Conservation (phyloP, 92 coral and sea anemone genomes). For the Blastomussa wellsi region DNA sequence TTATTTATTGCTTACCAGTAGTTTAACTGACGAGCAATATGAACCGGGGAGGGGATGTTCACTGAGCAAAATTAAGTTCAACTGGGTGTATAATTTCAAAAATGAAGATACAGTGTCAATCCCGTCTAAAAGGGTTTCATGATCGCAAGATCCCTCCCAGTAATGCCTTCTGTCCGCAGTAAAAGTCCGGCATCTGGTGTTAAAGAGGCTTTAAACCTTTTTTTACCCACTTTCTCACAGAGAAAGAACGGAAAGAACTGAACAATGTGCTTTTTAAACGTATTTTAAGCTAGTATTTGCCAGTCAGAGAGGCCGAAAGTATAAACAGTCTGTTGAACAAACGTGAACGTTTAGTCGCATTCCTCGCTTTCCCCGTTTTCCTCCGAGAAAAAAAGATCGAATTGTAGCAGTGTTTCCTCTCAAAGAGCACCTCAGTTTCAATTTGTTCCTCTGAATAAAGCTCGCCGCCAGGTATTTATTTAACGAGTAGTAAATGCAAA, state of each 20-base stretch:
- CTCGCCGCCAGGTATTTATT: not conserved
- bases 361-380: not conserved
- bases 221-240: not conserved
- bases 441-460: not conserved
- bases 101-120: not conserved
- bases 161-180: not conserved
- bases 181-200: not conserved
- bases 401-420: not conserved
- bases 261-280: not conserved
- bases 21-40: not conserved
- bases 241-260: not conserved
- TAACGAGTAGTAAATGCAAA: not conserved
- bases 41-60: not conserved
- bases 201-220: not conserved
- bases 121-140: too few species aligned
- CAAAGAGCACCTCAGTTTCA: not conserved
- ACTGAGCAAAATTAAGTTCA: not conserved
- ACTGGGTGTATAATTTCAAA: not conserved
- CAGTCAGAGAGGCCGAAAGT: not conserved
- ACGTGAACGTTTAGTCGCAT: not conserved
- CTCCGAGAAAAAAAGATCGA: not conserved
- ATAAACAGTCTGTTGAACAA: not conserved
- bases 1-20: not conserved
- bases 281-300: not conserved
- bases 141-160: not conserved